phyloP scores from a whole-genome alignment of 1,140 invertebrate genomes.

The Formica selysi region DNA sequence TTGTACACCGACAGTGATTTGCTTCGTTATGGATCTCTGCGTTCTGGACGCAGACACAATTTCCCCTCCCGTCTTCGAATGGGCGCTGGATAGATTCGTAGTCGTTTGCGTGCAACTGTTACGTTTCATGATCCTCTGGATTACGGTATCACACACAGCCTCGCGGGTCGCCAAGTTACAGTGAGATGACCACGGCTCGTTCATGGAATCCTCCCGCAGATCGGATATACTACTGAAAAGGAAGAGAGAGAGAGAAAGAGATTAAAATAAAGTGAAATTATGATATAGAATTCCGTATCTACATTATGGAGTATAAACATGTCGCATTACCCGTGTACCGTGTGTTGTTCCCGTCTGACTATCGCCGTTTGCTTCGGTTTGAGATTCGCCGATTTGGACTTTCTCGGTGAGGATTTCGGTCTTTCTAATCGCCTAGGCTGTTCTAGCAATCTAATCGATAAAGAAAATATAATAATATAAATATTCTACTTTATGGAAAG shows the following conservation, averaged over 20 bases:
- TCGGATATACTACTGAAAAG: conserved; percentile 55
- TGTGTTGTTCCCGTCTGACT: conserved; percentile 41
- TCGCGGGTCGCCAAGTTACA: conserved; percentile 80
- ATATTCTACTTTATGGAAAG: not conserved
- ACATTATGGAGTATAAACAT: not conserved
- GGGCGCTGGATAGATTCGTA: conserved; percentile 62
- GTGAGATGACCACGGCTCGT: conserved; percentile 84
- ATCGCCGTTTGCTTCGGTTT: conserved; percentile 64
- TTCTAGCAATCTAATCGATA: conserved; percentile 78
- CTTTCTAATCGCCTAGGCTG: conserved; percentile 79
- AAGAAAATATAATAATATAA: not conserved
- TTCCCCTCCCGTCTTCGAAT: conserved; percentile 82
- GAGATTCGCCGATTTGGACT: conserved; percentile 67
- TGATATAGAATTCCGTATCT: not conserved
- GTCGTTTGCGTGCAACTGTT: conserved; percentile 83
- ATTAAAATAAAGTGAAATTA: not conserved
- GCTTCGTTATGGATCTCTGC: conserved; percentile 61
- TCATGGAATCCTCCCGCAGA: conserved; percentile 62
- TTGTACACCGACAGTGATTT: conserved; percentile 72
- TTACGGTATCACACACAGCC: conserved; percentile 59
- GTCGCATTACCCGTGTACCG: conserved; percentile 14
- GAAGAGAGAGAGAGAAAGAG: not conserved
- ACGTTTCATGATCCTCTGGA: conserved; percentile 76
- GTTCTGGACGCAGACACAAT: conserved; percentile 76
- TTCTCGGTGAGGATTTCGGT: conserved; percentile 74